phyloP scores from a whole-genome alignment of 2,797 vertebrate genomes.

The Anomalospiza imberbis region DNA sequence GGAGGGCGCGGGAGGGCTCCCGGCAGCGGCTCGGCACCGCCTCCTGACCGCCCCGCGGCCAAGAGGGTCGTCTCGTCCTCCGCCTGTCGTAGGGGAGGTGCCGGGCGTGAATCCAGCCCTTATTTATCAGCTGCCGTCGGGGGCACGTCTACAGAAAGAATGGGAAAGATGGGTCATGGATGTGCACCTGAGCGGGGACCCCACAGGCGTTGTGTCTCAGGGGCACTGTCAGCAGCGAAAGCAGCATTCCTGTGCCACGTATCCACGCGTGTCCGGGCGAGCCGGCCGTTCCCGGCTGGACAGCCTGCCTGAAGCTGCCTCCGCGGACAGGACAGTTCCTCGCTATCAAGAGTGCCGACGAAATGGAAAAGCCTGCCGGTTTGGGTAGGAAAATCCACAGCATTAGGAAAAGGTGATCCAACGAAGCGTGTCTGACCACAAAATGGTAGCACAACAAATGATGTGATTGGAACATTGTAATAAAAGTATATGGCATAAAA shows the following conservation, averaged over 20 bases:
- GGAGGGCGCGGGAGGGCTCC: not conserved
- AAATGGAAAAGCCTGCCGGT: not conserved
- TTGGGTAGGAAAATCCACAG: not conserved
- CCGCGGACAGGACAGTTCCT: rapidly evolving
- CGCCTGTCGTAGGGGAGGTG: not conserved
- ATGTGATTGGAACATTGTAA: not conserved
- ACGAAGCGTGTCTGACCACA: not conserved
- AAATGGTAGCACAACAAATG: not conserved
- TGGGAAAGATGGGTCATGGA: not conserved
- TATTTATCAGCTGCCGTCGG: not conserved
- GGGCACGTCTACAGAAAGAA: not conserved
- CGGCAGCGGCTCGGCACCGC: not conserved
- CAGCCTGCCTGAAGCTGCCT: not conserved
- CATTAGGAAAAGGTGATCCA: not conserved
- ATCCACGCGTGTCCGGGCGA: not conserved
- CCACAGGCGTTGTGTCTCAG: rapidly evolving
- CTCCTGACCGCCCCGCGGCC: not conserved
- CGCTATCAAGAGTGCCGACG: rapidly evolving
- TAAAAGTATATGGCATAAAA: not conserved
- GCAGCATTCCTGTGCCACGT: not conserved
- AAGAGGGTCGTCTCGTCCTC: not conserved
- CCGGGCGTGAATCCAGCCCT: not conserved
- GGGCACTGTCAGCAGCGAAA: not conserved
- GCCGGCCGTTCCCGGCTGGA: rapidly evolving
- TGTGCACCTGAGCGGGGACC: rapidly evolving